A percentile compares a stretch with the other conserved stretches of the same genome.
Conservation (phyloP, 2,888 invertebrate genomes). For the Thumatha senex region DNA sequence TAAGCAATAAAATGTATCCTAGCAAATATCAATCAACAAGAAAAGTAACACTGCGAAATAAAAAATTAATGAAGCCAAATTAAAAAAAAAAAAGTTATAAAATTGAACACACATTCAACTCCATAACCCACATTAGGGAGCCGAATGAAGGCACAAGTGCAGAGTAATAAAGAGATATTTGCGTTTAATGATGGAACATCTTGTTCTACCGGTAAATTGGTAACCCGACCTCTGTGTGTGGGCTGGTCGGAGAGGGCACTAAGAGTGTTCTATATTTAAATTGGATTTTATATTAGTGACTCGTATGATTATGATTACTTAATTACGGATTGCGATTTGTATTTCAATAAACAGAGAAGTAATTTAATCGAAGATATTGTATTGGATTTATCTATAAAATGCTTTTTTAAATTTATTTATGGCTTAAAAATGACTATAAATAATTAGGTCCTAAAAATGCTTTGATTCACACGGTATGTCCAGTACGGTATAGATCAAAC, state of each 20-base stretch:
- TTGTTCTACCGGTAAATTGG: conserved; percentile 64
- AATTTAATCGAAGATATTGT: not conserved
- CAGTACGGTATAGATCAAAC: too few species aligned
- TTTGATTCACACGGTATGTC: too few species aligned
- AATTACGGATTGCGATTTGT: not conserved
- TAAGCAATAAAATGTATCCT: too few species aligned
- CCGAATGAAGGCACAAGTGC: conserved; percentile 18
- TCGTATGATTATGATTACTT: not conserved
- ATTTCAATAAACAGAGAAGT: not conserved
- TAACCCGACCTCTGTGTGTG: conserved; percentile 56
- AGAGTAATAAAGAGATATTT: conserved; percentile 40
- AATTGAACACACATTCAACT: conserved; percentile 1
- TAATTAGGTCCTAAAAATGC: too few species aligned
- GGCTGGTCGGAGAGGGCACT: conserved; percentile 9
- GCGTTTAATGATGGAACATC: conserved; percentile 48
- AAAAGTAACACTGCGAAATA: too few species aligned
- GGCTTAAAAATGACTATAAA: too few species aligned
- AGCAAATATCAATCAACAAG: too few species aligned
- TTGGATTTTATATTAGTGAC: not conserved
- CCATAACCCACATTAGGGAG: not conserved
- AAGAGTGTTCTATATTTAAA: conserved; percentile 21
- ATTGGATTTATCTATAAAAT: too few species aligned
- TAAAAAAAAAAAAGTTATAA: not conserved
- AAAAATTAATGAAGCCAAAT: not conserved
- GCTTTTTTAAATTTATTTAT: too few species aligned